Evolutionary conservation across 2,113 vertebrate species (phyloP).

Genomic region (Paracanthobrama guichenoti): DNA sequence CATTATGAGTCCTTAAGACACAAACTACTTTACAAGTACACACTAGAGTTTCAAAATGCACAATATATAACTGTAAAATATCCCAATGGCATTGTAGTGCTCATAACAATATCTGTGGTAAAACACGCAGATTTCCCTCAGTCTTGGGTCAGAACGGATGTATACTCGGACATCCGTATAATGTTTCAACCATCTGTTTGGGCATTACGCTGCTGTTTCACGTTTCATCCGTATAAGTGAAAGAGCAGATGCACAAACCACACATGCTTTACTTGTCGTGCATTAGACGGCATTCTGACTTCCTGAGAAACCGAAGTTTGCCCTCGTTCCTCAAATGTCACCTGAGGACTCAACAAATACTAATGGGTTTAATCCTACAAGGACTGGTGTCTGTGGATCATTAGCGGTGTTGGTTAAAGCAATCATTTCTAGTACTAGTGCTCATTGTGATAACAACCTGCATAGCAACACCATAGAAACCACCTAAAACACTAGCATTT

Average conservation of each 20-base stretch:
- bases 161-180: slow-evolving; percentile 31
- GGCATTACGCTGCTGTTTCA: slow-evolving; percentile 17
- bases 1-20: no score
- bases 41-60: neutral
- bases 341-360: neutral
- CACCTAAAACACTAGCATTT: neutral
- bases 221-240: slow-evolving; percentile 12
- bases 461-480: neutral
- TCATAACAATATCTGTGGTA: neutral
- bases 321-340: neutral
- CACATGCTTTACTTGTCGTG: neutral
- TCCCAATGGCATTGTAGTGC: neutral
- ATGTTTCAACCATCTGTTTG: slow-evolving; percentile 25
- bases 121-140: slow-evolving; percentile 3
- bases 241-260: slow-evolving; percentile 11
- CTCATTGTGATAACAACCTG: neutral
- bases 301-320: neutral
- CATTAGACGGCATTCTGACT: slow-evolving; percentile 7
- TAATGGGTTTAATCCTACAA: neutral
- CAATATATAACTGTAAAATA: neutral
- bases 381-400: neutral
- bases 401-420: neutral
- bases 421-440: neutral
- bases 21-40: neutral
- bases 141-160: neutral